These are phyloP conservation scores for Entomyzon cyanotis DNA, from an alignment of 2,113 vertebrate genomes.

Conservation along the genomic window DNA sequence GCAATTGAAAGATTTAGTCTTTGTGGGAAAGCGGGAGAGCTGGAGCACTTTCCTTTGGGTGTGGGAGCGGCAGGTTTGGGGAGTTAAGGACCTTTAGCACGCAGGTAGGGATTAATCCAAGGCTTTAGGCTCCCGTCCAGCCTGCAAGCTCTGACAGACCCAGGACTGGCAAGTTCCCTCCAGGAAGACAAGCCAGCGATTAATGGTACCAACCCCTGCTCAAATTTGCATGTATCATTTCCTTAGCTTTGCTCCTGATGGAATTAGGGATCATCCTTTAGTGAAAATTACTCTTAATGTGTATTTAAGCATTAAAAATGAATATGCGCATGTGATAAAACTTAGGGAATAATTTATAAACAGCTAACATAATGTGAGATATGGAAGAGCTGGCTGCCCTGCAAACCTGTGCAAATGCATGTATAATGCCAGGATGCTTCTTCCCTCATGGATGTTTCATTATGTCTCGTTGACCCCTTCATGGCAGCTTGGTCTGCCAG, in stretches of 20 bases:
- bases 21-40: neutral
- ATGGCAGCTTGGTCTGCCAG: neutral
- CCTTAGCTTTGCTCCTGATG: slow-evolving; percentile 39
- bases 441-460: neutral
- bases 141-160: slow-evolving; percentile 13
- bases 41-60: neutral
- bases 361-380: neutral
- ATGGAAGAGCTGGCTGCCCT: neutral
- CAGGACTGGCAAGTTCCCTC: neutral
- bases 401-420: neutral
- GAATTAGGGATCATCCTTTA: slow-evolving; percentile 32
- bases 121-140: neutral
- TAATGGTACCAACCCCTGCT: slow-evolving; percentile 16
- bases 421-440: neutral
- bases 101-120: neutral
- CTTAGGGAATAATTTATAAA: slow-evolving; percentile 71
- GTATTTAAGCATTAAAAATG: slow-evolving; percentile 66
- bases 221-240: slow-evolving; percentile 18
- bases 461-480: neutral
- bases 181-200: neutral
- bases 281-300: slow-evolving; percentile 59
- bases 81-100: neutral
- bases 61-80: neutral
- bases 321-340: slow-evolving; percentile 35
- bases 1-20: neutral